These are phyloP conservation scores for Achroia grisella DNA, from an alignment of 1,140 invertebrate genomes.

Conservation along the genomic window DNA sequence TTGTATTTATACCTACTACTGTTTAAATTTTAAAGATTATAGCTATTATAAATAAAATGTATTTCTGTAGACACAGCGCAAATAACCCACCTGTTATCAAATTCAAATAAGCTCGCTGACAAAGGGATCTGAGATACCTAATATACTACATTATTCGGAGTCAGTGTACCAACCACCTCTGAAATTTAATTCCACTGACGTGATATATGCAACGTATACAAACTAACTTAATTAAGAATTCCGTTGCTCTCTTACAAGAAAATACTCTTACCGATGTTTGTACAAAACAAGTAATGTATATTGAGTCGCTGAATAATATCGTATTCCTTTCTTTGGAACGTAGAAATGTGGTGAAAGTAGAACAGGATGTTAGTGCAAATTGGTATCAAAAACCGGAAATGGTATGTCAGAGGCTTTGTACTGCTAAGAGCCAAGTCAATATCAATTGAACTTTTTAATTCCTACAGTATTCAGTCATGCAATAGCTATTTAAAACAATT, in stretches of 20 bases:
- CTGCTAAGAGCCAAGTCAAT: background rate
- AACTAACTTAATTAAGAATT: background rate
- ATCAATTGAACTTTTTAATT: too few species aligned
- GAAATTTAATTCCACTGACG: background rate
- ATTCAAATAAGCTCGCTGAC: background rate
- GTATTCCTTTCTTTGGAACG: background rate
- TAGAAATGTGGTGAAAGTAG: constrained; percentile 9
- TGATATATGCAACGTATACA: background rate
- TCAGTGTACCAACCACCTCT: background rate
- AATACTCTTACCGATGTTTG: background rate
- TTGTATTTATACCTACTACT: too few species aligned
- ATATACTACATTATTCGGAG: background rate
- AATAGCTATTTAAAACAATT: too few species aligned
- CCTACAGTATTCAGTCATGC: too few species aligned
- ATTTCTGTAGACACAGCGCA: too few species aligned
- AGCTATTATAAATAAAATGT: too few species aligned
- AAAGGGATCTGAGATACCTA: background rate
- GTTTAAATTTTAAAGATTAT: too few species aligned
- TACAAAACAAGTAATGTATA: background rate
- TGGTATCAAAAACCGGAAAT: constrained; percentile 36
- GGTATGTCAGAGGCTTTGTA: constrained; percentile 25
- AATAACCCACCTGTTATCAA: background rate
- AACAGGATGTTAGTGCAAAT: constrained; percentile 30
- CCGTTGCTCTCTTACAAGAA: background rate
- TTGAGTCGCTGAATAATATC: background rate